A percentile compares a stretch with the other conserved stretches of the same genome.
phyloP scores from a whole-genome alignment of 2,888 invertebrate genomes.

The Ophion slaviceki region DNA sequence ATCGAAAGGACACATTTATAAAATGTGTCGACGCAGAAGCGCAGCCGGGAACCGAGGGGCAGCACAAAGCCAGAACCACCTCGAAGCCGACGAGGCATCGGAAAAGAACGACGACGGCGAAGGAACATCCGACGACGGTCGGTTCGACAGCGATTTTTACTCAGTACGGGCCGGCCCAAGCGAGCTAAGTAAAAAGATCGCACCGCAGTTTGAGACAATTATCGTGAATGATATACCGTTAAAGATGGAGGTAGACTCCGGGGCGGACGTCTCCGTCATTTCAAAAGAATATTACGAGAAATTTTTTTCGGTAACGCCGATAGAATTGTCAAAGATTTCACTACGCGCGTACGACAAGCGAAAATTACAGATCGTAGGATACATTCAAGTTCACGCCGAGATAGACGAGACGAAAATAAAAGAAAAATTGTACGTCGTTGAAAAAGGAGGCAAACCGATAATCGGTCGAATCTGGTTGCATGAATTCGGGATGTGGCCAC shows the following conservation, averaged over 20 bases:
- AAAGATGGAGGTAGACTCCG: constrained; percentile 53
- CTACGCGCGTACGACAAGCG: constrained; percentile 46
- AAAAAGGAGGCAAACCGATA: no score
- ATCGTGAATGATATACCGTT: constrained; percentile 26
- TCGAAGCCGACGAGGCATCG: constrained; percentile 10
- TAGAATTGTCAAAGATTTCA: background rate
- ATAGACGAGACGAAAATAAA: constrained; percentile 1
- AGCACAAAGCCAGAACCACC: constrained; percentile 29
- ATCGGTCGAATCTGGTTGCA: no score
- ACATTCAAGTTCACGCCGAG: constrained; percentile 17
- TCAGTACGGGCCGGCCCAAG: background rate
- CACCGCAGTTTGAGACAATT: constrained; percentile 32
- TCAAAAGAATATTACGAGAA: constrained; percentile 32
- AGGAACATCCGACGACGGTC: constrained; percentile 6
- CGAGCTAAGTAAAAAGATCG: constrained; percentile 31
- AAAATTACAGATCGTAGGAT: constrained; percentile 16
- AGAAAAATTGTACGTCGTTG: constrained; percentile 19
- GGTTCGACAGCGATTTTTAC: constrained; percentile 19
- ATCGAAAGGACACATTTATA: constrained; percentile 43
- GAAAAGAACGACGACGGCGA: constrained; percentile 10
- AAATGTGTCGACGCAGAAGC: constrained; percentile 37
- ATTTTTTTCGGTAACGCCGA: constrained; percentile 24
- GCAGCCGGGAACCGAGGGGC: background rate
- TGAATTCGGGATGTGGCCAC: no score
- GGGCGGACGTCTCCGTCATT: constrained; percentile 38